A percentile compares a stretch with the other conserved stretches of the same genome.
These are phyloP conservation scores for Achlya flavicornis DNA, from an alignment of 2,888 invertebrate species.

Conservation along the genomic window DNA sequence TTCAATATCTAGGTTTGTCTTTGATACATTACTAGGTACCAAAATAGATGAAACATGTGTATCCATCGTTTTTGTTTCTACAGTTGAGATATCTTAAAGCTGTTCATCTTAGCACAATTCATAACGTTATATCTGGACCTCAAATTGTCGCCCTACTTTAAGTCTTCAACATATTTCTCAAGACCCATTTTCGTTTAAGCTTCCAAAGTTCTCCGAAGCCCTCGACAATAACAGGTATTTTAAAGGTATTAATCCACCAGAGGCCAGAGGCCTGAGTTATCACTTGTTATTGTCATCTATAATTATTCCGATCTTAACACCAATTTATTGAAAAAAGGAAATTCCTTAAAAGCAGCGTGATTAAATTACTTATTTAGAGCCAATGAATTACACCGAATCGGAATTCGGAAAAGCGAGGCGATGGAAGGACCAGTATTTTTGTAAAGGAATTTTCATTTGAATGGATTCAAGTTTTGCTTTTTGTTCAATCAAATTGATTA, in stretches of 20 bases:
- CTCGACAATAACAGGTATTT: not conserved
- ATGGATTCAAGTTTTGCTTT: not conserved
- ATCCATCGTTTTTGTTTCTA: not conserved
- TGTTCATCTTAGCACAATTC: no score
- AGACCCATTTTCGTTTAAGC: not conserved
- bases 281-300: not conserved
- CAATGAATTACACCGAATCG: not conserved
- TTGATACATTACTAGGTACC: no score
- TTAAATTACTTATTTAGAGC: conserved; percentile 8
- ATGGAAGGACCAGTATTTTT: conserved; percentile 4
- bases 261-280: not conserved
- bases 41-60: not conserved
- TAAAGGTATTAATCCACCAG: no score
- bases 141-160: no score
- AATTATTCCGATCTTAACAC: conserved; percentile 2
- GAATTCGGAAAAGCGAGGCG: not conserved
- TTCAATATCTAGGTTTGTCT: no score
- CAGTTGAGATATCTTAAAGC: no score
- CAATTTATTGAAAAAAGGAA: not conserved
- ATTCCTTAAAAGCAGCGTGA: not conserved
- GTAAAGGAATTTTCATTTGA: not conserved
- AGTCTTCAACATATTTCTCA: not conserved
- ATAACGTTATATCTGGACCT: no score
- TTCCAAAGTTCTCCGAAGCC: not conserved
- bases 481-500: not conserved